These are phyloP conservation scores for Cherax destructor DNA, from an alignment of 1,140 invertebrate genomes.

Conservation along the genomic window DNA sequence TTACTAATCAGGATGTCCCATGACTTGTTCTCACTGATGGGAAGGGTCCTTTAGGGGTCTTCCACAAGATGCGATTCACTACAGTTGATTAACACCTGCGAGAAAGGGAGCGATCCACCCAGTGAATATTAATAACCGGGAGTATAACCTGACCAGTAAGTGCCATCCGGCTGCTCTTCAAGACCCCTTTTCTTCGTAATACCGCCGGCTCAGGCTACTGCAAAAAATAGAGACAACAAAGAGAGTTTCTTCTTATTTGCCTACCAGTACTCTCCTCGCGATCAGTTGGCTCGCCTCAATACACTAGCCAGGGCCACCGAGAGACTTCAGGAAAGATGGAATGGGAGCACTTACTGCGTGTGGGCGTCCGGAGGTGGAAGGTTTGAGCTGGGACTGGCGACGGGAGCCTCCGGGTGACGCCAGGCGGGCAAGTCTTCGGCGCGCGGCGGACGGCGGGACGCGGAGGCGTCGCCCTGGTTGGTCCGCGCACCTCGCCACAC, in stretches of 20 bases:
- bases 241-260: too few relatives aligned
- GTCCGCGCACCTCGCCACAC: slow-evolving; percentile 10
- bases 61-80: too few relatives aligned
- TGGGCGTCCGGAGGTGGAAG: neutral
- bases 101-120: too few relatives aligned
- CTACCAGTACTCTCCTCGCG: too few relatives aligned
- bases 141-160: neutral
- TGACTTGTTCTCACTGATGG: too few relatives aligned
- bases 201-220: too few relatives aligned
- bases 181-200: too few relatives aligned
- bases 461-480: slow-evolving; percentile 10
- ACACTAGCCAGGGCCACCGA: neutral
- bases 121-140: neutral
- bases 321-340: neutral
- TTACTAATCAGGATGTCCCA: too few relatives aligned
- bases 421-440: slow-evolving; percentile 15
- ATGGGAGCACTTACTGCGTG: slow-evolving; percentile 21
- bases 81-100: too few relatives aligned
- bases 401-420: slow-evolving; percentile 7
- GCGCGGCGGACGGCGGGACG: neutral
- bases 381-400: slow-evolving; percentile 4
- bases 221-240: too few relatives aligned
- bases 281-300: too few relatives aligned
- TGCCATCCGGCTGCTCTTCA: neutral
- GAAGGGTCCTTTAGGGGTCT: too few relatives aligned